Percentiles rank a stretch among this genome's conserved stretches.
Evolutionary conservation across 2,113 vertebrate species (phyloP).

Genomic region (Elephas maximus): DNA sequence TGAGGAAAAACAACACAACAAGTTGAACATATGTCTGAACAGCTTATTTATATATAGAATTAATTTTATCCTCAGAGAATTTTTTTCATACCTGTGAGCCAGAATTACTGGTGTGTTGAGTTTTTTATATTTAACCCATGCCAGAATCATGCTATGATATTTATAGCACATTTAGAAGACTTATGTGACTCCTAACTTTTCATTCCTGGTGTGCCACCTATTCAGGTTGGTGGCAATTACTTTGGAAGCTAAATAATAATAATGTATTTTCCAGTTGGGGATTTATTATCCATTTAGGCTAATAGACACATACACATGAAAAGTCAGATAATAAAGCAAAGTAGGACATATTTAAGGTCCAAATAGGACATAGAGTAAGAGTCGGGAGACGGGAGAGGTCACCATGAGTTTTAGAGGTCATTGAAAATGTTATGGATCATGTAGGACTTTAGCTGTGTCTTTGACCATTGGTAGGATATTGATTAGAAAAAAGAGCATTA

Average conservation of each 20-base stretch:
- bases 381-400: not conserved
- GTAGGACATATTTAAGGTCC: not conserved
- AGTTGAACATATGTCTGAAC: slow-evolving; percentile 58
- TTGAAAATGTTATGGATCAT: not conserved
- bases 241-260: slow-evolving; percentile 33
- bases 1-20: not conserved
- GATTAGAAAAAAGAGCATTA: not conserved
- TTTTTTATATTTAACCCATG: slow-evolving; percentile 69
- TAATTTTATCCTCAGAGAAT: slow-evolving; percentile 68
- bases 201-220: slow-evolving; percentile 7
- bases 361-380: not conserved
- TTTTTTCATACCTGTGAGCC: slow-evolving; percentile 45
- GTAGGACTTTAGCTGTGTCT: not conserved
- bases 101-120: not conserved
- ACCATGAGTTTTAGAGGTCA: not conserved
- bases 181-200: slow-evolving; percentile 63
- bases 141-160: slow-evolving; percentile 23
- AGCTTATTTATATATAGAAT: slow-evolving; percentile 61
- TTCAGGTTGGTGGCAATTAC: slow-evolving; percentile 52
- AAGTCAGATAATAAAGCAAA: slow-evolving; percentile 27
- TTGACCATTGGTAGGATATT: not conserved
- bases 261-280: slow-evolving; percentile 10
- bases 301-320: not conserved
- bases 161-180: slow-evolving; percentile 56
- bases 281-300: slow-evolving; percentile 22